Base-by-base conservation (phyloP, 2,888 invertebrate species). In the Dermolepida albohirtum region DNA sequence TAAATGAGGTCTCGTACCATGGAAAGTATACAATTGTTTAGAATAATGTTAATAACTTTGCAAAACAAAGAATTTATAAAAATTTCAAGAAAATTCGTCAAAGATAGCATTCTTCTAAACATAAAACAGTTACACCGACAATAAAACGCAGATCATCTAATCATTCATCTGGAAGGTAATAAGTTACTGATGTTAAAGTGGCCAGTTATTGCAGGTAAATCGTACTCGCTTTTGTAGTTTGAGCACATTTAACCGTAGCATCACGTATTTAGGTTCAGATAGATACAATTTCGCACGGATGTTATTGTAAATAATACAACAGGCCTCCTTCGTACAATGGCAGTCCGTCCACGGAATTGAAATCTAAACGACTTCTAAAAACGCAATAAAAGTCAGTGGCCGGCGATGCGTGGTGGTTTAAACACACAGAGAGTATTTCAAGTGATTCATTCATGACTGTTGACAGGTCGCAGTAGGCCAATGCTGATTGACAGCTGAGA, bases 401-500 rank as follows among this genome's bases (percentile, higher is more conserved):
- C 40, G 41, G 17, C 66, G 57, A 59, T 66, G 66, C 57, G 66
- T 49, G 59, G 66, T 66, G 47, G 59, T 47, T 62, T 47, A 34
- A 47, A 34, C 34, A 34, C 57, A 49, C 41, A 49, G 66, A 50
- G 59, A 66, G 66, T 66, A 59, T 66, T 59, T 66, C 66, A 66
- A 66, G 66, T 66, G 66, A 66, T 66, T 66, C 66, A 66, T 66
- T 66, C 66, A 66, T 66, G 66, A 57, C 50, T 69, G 72, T 69
- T 72, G 75, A 74, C 74, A 73, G 73, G 65, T 71, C 70, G 67
- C 73, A 72, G 72, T 72, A 72, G 72, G 74, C 67, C 66, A 71
- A 62, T 68, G 70, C 72, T 75, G 74, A 75, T 75, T 75, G 74
- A 75, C 74, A 73, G 70, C 49, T 55, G 43, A 69, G 75, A 75